Conservation (phyloP, 2,797 vertebrate species). For the Fringilla coelebs region DNA sequence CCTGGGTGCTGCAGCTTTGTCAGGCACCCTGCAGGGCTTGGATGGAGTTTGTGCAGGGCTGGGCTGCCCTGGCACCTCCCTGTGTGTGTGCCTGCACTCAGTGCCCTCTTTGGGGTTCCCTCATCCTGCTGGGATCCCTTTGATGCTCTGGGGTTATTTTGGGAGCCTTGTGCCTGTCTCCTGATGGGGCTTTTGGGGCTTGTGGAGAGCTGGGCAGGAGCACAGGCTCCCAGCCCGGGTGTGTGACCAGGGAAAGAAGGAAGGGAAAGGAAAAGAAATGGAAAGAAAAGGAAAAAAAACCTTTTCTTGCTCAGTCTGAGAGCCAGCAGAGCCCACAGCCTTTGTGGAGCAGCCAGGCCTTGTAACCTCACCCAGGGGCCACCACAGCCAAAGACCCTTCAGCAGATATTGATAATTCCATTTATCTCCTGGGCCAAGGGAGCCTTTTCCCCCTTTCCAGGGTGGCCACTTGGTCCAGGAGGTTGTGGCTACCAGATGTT, state of each 20-base stretch:
- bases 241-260: neutral
- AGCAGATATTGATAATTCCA: rapidly evolving
- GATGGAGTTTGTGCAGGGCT: neutral
- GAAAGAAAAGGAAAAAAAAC: neutral
- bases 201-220: rapidly evolving
- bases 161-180: neutral
- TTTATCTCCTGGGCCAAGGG: neutral
- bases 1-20: neutral
- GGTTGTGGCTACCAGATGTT: neutral
- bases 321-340: neutral
- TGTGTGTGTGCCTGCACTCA: rapidly evolving
- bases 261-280: neutral
- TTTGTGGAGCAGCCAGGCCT: neutral
- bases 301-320: rapidly evolving
- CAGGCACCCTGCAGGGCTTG: neutral
- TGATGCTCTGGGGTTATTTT: neutral
- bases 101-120: rapidly evolving
- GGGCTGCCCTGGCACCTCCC: neutral
- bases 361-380: neutral
- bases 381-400: rapidly evolving
- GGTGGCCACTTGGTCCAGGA: neutral
- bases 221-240: rapidly evolving
- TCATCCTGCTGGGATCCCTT: neutral
- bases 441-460: neutral
- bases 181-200: neutral